phyloP scores from a whole-genome alignment of 2,888 invertebrate genomes.

The Drosophila parthenogenetica region DNA sequence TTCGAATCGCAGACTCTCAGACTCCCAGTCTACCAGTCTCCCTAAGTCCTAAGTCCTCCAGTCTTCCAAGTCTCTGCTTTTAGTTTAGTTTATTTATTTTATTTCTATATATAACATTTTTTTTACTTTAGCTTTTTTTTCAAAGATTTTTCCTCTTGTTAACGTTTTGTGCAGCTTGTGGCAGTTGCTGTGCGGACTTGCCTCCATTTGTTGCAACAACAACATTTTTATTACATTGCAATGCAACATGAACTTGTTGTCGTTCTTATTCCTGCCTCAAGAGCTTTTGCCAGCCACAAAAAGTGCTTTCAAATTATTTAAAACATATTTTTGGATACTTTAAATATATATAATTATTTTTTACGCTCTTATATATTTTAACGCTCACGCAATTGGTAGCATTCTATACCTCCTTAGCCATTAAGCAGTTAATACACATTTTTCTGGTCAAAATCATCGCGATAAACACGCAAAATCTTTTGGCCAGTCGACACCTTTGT shows the following conservation, averaged over 20 bases:
- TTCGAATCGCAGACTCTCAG: constrained; percentile 44
- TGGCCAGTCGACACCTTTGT: constrained; percentile 48
- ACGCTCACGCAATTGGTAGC: constrained; percentile 3
- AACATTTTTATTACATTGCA: constrained; percentile 38
- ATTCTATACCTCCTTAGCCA: constrained; percentile 15
- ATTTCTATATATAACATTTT: constrained; percentile 30
- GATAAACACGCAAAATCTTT: constrained; percentile 76
- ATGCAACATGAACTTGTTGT: constrained; percentile 14
- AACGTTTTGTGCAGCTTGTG: constrained; percentile 44
- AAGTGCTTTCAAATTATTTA: not conserved
- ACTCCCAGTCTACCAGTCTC: constrained; percentile 22
- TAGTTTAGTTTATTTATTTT: constrained; percentile 67
- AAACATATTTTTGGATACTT: not conserved
- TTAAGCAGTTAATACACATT: constrained; percentile 59
- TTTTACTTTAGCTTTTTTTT: constrained; percentile 10
- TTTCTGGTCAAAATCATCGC: constrained; percentile 58
- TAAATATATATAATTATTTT: too few species aligned
- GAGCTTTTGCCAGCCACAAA: constrained; percentile 1
- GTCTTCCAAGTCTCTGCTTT: constrained; percentile 25
- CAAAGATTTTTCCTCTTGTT: constrained; percentile 52
- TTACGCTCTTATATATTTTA: too few species aligned
- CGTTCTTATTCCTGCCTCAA: not conserved
- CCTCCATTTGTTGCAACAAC: constrained; percentile 20
- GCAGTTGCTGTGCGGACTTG: constrained; percentile 29
- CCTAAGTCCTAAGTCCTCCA: constrained; percentile 3